Base-by-base conservation (phyloP, 2,888 invertebrate genomes). In the Serrognathus titanus region DNA sequence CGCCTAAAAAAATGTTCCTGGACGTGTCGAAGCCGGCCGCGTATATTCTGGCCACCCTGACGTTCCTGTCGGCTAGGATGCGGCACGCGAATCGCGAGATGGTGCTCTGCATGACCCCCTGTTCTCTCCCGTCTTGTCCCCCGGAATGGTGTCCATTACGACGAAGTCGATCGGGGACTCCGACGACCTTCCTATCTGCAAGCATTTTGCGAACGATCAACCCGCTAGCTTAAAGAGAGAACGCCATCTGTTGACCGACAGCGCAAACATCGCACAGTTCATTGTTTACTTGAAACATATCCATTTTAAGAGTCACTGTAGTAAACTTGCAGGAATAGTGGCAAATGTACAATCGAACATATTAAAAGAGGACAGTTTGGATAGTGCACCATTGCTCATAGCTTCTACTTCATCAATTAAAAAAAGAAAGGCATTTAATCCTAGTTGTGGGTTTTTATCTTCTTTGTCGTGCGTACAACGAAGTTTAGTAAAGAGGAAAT, bases 11-110 rank as follows among this genome's bases (percentile, higher is more conserved):
- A 80, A 99, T 99, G 82, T 99, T 98, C 79, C 92, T 88, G 62
- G 94, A 94, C 51, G 95, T 92, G 82, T 99, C 98, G 78, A 99
- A 99, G 57, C 99, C 99, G 31, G 99, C 99, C n/a, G 99, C 99
- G 80, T 91, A 99, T 72, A 99, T 93, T 78, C 92, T 87, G 62
- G 94, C 94, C 73, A 92, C 88, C 77, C 90, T 89, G 75, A 94
- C 92, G 72, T 85, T 86, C 66, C 99, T 84, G 78, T 97, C 96
- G 49, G 97, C 90, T 64, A 99, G 83, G 75, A 99, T 96, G 72
- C 99, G 87, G 80, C 99, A 99, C 39, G 99, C 98, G 81, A 98
- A 99, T 78, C 98, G 88, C 63, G 97, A 97, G 81, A 98, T 97
- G 73, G 95, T 95, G 80, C 94, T 94, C 79, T 94, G 94, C 72